Conservation (phyloP, 2,113 vertebrate genomes). For the Meleagris gallopavo region DNA sequence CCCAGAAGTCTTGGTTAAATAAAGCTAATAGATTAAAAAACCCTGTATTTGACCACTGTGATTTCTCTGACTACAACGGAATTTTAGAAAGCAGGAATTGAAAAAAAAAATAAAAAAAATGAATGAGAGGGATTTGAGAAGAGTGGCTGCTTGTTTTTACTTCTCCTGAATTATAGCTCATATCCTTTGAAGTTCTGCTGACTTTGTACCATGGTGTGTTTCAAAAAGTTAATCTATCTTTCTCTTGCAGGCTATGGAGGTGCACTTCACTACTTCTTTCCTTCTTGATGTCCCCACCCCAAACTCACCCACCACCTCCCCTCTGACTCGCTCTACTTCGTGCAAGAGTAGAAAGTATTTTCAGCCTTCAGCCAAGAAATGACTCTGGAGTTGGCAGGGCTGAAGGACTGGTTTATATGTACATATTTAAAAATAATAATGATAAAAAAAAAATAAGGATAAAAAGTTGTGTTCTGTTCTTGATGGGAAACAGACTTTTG, state of each 20-base stretch:
- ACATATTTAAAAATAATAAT: not conserved
- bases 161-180: not conserved
- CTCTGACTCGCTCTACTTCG: not conserved
- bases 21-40: not conserved
- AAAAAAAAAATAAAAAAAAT: not conserved
- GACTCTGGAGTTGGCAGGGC: not conserved
- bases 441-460: not conserved
- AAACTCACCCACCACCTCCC: not conserved
- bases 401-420: not conserved
- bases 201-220: not conserved
- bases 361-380: not conserved
- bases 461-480: not conserved
- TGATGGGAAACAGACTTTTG: not conserved
- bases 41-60: not conserved
- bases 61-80: not conserved
- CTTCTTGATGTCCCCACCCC: not conserved
- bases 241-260: not conserved
- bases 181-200: conserved; percentile 17
- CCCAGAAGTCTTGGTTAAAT: not conserved
- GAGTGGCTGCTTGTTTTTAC: not conserved
- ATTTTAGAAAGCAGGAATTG: not conserved
- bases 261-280: not conserved
- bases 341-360: not conserved
- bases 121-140: not conserved
- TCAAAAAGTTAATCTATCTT: not conserved